These are phyloP conservation scores for Nemurella pictetii DNA, from an alignment of 2,888 invertebrate species.

Conservation along the genomic window DNA sequence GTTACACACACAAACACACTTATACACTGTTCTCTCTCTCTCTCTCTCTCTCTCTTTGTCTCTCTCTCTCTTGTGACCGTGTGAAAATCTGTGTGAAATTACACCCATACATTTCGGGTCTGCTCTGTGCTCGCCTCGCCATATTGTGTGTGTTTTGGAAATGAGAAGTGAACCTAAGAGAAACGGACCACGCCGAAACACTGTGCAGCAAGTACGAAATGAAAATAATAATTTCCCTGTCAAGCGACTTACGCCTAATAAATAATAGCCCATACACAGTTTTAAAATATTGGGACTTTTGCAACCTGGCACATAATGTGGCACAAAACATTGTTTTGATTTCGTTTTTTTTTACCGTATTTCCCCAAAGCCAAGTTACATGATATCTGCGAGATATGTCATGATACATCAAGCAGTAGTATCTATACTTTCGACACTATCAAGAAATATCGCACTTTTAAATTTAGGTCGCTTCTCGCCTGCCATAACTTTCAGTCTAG, in stretches of 20 bases:
- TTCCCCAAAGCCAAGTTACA: background rate
- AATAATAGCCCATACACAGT: background rate
- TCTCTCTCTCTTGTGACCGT: background rate
- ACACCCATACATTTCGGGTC: slow-evolving; percentile 18
- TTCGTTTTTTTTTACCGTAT: background rate
- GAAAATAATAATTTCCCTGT: background rate
- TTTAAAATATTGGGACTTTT: background rate
- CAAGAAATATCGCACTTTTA: background rate
- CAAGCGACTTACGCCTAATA: background rate
- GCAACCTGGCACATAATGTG: background rate
- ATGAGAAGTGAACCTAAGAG: background rate
- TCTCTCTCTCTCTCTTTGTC: background rate
- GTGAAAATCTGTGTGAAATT: slow-evolving; percentile 32
- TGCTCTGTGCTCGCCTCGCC: background rate
- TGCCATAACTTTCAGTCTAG: background rate
- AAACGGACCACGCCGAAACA: background rate
- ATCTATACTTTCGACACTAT: background rate
- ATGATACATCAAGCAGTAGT: too few relatives aligned
- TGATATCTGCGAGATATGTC: too few relatives aligned
- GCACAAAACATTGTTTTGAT: background rate
- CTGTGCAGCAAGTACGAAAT: background rate
- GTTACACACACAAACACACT: background rate
- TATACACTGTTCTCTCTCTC: background rate
- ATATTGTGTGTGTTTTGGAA: background rate
- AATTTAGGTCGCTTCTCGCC: background rate